Evolutionary conservation across 2,888 invertebrate species (phyloP).

Genomic region (Acronicta leporina): DNA sequence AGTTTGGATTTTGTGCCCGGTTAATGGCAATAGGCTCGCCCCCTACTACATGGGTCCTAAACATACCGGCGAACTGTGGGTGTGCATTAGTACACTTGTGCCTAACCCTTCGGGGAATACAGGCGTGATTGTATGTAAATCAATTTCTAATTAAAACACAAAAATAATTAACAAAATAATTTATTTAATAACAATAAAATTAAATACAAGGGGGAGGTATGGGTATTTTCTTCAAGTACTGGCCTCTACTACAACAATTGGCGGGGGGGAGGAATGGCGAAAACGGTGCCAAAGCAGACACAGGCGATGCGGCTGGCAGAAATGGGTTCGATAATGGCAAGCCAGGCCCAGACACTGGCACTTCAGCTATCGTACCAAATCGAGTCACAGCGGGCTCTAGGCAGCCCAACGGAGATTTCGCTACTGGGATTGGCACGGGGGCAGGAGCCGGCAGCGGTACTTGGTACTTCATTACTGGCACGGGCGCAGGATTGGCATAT

Average conservation of each 20-base stretch:
- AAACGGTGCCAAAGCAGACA: constrained; percentile 65
- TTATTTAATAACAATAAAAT: constrained; percentile 18
- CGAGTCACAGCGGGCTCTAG: constrained; percentile 16
- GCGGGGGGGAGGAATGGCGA: constrained; percentile 62
- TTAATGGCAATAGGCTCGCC: no score
- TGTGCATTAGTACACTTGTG: no score
- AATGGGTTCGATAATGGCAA: constrained; percentile 58
- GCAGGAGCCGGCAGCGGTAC: constrained; percentile 8
- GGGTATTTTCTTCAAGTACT: constrained; percentile 75
- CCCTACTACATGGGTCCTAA: no score
- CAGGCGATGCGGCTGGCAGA: constrained; percentile 72
- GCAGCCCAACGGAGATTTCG: constrained; percentile 30
- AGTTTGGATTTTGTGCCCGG: no score
- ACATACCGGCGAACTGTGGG: no score
- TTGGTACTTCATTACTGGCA: constrained; percentile 4
- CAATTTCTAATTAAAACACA: no score
- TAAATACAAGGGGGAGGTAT: constrained; percentile 76
- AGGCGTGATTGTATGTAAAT: no score
- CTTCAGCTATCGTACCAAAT: constrained; percentile 6
- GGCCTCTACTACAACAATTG: constrained; percentile 61
- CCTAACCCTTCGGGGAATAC: no score
- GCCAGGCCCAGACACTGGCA: constrained; percentile 5
- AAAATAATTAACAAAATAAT: constrained; percentile 23
- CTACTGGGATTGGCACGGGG: constrained; percentile 8
- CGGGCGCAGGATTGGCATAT: background rate